phyloP scores from a whole-genome alignment of 2,888 invertebrate species.

The Cerastis leucographa region DNA sequence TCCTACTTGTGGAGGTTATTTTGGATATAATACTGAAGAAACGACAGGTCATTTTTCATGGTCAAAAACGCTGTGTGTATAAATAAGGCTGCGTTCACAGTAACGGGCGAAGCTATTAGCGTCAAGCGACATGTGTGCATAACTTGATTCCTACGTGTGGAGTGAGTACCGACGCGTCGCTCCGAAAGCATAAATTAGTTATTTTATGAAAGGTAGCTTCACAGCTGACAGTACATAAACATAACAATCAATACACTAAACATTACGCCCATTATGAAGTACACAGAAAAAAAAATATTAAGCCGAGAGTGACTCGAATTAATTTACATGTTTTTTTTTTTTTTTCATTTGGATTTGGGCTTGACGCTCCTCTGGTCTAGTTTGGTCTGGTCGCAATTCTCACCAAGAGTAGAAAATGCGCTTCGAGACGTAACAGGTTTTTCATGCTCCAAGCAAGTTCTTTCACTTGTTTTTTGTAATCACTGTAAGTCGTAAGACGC shows the following conservation, averaged over 20 bases:
- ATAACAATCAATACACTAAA: no score
- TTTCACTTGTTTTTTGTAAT: not conserved
- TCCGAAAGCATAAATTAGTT: not conserved
- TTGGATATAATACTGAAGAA: slow-evolving; percentile 18
- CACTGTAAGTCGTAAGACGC: not conserved
- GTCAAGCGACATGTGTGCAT: not conserved
- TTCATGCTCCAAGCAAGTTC: not conserved
- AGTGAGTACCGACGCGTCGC: not conserved
- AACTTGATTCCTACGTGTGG: not conserved
- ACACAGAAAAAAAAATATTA: no score
- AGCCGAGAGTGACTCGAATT: no score
- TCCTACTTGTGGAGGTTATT: slow-evolving; percentile 26
- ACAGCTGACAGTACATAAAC: no score
- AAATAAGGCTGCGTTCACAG: not conserved
- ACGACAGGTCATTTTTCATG: slow-evolving; percentile 31
- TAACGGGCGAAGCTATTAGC: not conserved
- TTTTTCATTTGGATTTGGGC: no score
- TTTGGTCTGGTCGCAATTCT: not conserved
- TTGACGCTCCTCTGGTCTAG: no score
- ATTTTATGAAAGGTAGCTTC: no score
- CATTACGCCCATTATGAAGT: no score
- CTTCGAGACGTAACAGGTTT: no score
- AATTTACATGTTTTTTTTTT: no score
- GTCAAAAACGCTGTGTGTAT: not conserved
- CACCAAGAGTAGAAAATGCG: not conserved